phyloP scores from a whole-genome alignment of 37 sponge, comb jelly and placozoan genomes.

The Spongilla lacustris region DNA sequence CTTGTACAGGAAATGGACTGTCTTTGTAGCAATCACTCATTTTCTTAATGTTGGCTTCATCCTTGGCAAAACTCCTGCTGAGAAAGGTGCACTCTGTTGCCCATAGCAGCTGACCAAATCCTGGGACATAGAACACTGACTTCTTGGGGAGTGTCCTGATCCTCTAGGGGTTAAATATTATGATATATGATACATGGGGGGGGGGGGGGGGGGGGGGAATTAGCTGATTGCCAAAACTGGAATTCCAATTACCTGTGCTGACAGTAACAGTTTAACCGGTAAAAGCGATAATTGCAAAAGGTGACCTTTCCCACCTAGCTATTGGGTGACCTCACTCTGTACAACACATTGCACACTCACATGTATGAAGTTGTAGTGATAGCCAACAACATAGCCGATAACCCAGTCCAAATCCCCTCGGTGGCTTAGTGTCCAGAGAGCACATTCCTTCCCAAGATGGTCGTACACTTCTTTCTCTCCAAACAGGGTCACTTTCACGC shows the following conservation, averaged over 20 bases:
- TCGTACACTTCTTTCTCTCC: constrained; percentile 33
- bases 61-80: constrained; percentile 39
- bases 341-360: no score
- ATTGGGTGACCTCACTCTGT: no score
- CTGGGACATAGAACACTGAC: constrained; percentile 64
- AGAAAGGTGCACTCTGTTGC: constrained; percentile 62
- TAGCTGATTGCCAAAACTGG: no score
- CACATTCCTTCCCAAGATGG: constrained; percentile 56
- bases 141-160: constrained; percentile 56
- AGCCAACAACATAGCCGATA: constrained; percentile 56
- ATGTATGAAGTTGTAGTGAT: constrained; percentile 19
- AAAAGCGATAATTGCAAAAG: no score
- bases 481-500: constrained; percentile 32
- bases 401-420: constrained; percentile 96
- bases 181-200: neutral
- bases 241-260: no score
- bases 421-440: constrained; percentile 81
- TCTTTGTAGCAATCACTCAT: constrained; percentile 10
- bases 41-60: constrained; percentile 38
- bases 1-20: constrained; percentile 46
- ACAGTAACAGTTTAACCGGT: no score
- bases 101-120: constrained; percentile 71
- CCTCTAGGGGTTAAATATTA: constrained; percentile 5
- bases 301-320: no score
- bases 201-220: neutral